Evolutionary conservation across 2,113 vertebrate genomes (phyloP).

Genomic region (Atrichornis clamosus): DNA sequence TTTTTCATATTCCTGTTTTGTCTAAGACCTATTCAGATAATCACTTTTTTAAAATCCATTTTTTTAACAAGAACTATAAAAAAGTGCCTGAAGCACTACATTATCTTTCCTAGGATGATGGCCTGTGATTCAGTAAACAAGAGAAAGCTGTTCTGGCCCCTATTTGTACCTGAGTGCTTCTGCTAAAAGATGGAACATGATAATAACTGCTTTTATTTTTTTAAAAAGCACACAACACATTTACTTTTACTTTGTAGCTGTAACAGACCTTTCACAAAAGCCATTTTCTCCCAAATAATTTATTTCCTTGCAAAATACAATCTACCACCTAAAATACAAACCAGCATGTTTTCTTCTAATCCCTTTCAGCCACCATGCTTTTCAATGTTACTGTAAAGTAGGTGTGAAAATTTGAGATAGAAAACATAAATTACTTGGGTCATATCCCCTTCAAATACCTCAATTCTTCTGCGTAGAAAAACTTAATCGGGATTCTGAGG

Average conservation of each 20-base stretch:
- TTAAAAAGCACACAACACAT: neutral
- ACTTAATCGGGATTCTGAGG: neutral
- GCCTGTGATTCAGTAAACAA: neutral
- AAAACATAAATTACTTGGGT: neutral
- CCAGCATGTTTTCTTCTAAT: neutral
- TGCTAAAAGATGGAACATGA: neutral
- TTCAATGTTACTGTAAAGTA: neutral
- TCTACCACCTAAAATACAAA: neutral
- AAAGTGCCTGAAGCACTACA: neutral
- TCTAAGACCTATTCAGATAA: neutral
- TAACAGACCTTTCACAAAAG: neutral
- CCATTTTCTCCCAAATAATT: neutral
- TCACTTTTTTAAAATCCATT: neutral
- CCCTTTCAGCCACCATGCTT: neutral
- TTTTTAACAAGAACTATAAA: neutral
- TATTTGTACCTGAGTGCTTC: neutral
- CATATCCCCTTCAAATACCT: neutral
- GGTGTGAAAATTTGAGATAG: neutral
- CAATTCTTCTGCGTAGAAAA: neutral
- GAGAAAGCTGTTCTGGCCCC: neutral
- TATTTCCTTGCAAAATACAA: slow-evolving; percentile 7
- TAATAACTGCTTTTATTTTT: neutral
- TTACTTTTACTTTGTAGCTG: neutral
- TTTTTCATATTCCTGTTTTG: neutral
- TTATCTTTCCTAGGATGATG: neutral